Conservation (phyloP, 2,888 invertebrate species). For the Xanthostigma xanthostigma region DNA sequence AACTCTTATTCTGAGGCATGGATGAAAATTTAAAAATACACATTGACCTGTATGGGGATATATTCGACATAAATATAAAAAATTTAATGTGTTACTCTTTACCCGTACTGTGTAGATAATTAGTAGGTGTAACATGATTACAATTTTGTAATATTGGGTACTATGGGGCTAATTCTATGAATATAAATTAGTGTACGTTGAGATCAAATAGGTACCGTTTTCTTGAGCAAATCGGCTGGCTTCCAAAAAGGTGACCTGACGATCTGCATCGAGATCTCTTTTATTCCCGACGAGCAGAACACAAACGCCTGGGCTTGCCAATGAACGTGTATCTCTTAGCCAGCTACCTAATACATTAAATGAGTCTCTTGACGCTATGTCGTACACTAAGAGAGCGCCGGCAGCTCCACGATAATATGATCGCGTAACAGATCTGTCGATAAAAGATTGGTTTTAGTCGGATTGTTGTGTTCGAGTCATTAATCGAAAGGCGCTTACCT, state of each 20-base stretch:
- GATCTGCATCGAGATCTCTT: slow-evolving; percentile 63
- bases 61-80: no score
- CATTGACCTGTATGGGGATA: no score
- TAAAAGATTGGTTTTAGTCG: slow-evolving; percentile 22
- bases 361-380: slow-evolving; percentile 81
- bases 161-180: no score
- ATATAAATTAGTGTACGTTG: no score
- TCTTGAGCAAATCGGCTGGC: slow-evolving; percentile 74
- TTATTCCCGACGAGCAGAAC: slow-evolving; percentile 71
- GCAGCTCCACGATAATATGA: slow-evolving; percentile 80
- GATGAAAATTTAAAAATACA: no score
- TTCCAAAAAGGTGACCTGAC: slow-evolving; percentile 70
- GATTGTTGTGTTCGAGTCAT: slow-evolving; percentile 11
- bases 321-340: slow-evolving; percentile 64
- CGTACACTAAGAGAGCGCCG: slow-evolving; percentile 82
- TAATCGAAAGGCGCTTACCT: slow-evolving; percentile 17
- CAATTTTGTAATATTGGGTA: no score
- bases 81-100: no score
- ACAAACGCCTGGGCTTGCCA: slow-evolving; percentile 69
- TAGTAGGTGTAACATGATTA: no score
- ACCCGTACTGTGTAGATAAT: no score
- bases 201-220: slow-evolving; percentile 41
- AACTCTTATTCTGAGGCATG: no score
- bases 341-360: slow-evolving; percentile 82
- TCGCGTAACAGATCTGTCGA: slow-evolving; percentile 45